These are phyloP conservation scores for Mallateleia sp. DNA, from an alignment of 2,888 invertebrate genomes.

Conservation along the genomic window DNA sequence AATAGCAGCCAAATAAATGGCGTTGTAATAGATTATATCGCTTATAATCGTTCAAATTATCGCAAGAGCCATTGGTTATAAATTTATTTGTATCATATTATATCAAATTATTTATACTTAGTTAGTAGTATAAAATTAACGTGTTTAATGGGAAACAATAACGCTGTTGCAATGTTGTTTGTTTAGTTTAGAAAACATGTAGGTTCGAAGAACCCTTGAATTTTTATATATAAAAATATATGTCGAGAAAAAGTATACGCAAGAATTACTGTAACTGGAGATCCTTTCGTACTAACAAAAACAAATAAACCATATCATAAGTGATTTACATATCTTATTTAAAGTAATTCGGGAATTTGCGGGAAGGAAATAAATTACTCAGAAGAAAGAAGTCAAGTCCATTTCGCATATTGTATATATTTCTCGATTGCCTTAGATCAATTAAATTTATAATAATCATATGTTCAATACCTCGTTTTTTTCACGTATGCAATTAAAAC, in stretches of 20 bases:
- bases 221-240: no score
- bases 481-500: slow-evolving; percentile 70
- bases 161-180: no score
- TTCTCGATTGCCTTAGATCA: slow-evolving; percentile 78
- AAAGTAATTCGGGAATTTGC: no score
- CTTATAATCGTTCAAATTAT: slow-evolving; percentile 62
- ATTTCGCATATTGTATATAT: slow-evolving; percentile 77
- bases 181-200: neutral
- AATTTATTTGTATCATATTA: slow-evolving; percentile 7
- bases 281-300: neutral
- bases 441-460: slow-evolving; percentile 78
- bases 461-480: slow-evolving; percentile 76
- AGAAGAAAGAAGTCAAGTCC: slow-evolving; percentile 39
- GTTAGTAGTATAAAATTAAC: no score
- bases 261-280: neutral
- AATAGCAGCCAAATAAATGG: slow-evolving; percentile 68
- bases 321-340: no score
- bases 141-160: no score
- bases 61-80: slow-evolving; percentile 25
- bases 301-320: neutral
- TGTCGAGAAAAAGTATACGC: neutral
- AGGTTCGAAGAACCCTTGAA: no score
- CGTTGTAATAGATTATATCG: slow-evolving; percentile 68
- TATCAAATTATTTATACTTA: no score
- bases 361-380: no score